Conservation (phyloP, 2,797 vertebrate species). For the Holocentrus rufus region DNA sequence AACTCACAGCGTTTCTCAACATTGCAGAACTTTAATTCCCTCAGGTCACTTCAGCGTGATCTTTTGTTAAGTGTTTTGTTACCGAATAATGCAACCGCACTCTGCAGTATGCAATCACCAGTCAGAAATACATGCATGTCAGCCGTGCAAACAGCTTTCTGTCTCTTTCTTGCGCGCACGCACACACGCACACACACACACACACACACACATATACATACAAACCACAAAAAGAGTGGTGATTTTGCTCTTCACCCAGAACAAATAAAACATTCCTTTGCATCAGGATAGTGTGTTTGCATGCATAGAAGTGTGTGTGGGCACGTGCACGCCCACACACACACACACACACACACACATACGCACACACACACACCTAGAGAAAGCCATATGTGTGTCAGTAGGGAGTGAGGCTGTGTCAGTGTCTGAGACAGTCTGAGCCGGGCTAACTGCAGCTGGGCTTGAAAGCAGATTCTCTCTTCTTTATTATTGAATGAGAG, state of each 20-base stretch:
- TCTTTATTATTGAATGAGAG: not conserved
- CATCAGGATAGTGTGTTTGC: too few relatives aligned
- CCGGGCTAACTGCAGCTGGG: not conserved
- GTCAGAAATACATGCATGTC: too few relatives aligned
- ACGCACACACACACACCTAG: not conserved
- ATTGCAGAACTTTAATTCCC: not conserved
- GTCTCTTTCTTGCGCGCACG: too few relatives aligned
- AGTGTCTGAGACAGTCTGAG: slow-evolving; percentile 1
- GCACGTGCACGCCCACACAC: not conserved
- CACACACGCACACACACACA: not conserved
- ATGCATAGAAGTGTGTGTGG: not conserved
- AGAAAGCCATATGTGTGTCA: not conserved
- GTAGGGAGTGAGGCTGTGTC: not conserved
- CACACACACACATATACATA: not conserved
- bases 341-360: not conserved
- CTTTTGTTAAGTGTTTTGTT: too few relatives aligned
- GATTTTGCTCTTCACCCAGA: too few relatives aligned
- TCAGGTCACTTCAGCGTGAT: not conserved
- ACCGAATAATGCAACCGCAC: too few relatives aligned
- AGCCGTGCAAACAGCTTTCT: too few relatives aligned
- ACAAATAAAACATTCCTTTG: too few relatives aligned
- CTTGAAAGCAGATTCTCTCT: slow-evolving; percentile 2
- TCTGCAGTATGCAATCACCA: not conserved
- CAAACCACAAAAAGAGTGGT: not conserved
- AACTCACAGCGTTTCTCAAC: not conserved